Percentiles rank a stretch among this genome's conserved stretches.
phyloP scores from a whole-genome alignment of 2,113 vertebrate genomes.

The Neogale vison region DNA sequence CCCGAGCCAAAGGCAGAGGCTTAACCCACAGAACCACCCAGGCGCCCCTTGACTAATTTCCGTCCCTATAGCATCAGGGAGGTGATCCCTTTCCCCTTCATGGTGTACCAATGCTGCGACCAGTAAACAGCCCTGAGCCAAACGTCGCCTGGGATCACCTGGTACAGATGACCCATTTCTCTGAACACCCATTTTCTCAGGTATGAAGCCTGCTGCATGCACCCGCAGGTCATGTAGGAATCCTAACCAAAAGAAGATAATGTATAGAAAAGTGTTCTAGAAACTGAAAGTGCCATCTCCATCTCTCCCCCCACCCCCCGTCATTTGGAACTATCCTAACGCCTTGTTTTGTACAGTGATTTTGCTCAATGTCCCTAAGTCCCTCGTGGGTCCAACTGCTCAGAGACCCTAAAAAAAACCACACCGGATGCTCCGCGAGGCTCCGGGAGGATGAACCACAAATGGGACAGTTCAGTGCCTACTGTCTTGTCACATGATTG shows the following conservation, averaged over 20 bases:
- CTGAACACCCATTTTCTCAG: neutral
- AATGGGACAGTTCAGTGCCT: neutral
- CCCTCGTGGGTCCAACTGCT: neutral
- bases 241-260: neutral
- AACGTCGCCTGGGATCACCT: neutral
- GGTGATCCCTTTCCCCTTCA: no score
- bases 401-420: neutral
- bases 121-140: neutral
- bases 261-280: neutral
- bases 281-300: neutral
- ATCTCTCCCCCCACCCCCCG: neutral
- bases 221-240: neutral
- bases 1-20: no score
- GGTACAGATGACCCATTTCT: neutral
- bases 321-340: neutral
- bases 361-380: neutral
- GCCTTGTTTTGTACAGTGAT: neutral
- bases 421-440: neutral
- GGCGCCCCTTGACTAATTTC: neutral
- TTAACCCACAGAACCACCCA: no score
- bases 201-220: neutral
- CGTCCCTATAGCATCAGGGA: neutral
- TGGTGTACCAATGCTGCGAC: fast-evolving
- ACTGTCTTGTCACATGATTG: no score
- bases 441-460: neutral